Evolutionary conservation across 2,113 vertebrate genomes (phyloP), one percentile per base, ranked within the genome.

Genomic region (Phalacrocorax carbo): DNA sequence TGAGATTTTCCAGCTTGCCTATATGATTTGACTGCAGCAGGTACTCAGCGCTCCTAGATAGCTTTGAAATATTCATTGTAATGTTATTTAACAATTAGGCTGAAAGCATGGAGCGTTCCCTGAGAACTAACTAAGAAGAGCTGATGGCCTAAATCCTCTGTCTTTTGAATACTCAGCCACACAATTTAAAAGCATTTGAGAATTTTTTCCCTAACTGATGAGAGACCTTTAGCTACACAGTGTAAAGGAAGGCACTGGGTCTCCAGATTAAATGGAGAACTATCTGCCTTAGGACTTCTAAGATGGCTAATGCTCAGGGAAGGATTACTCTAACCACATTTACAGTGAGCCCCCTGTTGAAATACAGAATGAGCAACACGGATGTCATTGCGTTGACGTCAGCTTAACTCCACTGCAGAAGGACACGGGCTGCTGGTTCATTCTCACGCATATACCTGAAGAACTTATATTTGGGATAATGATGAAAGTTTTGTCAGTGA

Each of bases 11-110:
- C 60, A 77, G 27, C 68, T 44, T 91, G 20, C 42, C 66, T 60
- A 1, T 77, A 80, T 86, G 75, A 58, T 82, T 94, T 87, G 70
- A 27, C 85, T 93, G 79, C 68, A 90, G 36, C 60, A 92, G 42
- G 42, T 94, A 75, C 64, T 72, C 51, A 91, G 21, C 51, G 19
- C n/a, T 81, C 62, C 55, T 64, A 82, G 87, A 30, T 10, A 62
- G 55, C 76, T 96, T 93, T 93, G 84, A 94, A 95, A 95, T 91
- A 87, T 76, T 89, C 12, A 32, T 76, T 82, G 22, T 66, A 54
- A 82, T 51, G 32, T 87, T 94, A 60, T 85, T 93, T 51, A 93
- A 91, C 40, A 85, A 85, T 90, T 88, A 91, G 51, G 73, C 29
- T 95, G 95, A 73, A 95, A 90, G 58, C 51, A 36, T 60, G 62